Conservation (phyloP, 2,888 invertebrate genomes). For the Amaurobius ferox region DNA sequence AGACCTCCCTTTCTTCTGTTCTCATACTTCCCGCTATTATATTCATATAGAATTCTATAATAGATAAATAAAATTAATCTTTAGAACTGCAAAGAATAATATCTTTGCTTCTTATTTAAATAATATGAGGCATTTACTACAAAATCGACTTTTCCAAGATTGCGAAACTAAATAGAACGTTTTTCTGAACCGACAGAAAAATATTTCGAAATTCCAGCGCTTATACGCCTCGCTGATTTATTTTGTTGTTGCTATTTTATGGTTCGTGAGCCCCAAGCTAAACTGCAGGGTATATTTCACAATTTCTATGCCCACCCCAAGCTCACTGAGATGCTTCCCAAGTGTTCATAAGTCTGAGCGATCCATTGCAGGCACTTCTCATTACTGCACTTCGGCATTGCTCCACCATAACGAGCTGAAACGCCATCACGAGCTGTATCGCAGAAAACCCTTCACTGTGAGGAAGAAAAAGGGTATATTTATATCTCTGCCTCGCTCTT, state of each 20-base stretch:
- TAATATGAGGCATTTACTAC: neutral
- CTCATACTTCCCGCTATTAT: no score
- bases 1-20: no score
- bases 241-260: constrained; percentile 32
- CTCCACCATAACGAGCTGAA: constrained; percentile 55
- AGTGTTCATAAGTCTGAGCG: constrained; percentile 60
- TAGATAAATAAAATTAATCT: no score
- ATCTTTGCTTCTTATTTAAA: neutral
- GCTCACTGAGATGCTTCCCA: constrained; percentile 26
- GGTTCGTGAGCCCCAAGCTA: constrained; percentile 22
- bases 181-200: neutral
- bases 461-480: constrained; percentile 35
- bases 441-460: constrained; percentile 49
- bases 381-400: constrained; percentile 60
- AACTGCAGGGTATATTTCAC: constrained; percentile 51
- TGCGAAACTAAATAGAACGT: neutral
- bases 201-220: constrained; percentile 9
- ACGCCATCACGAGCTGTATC: constrained; percentile 58
- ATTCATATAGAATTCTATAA: no score
- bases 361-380: constrained; percentile 63
- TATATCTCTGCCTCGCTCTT: constrained; percentile 44
- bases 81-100: neutral
- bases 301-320: constrained; percentile 48
- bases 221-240: constrained; percentile 21
- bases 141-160: neutral